Base-by-base conservation (phyloP, 2,113 vertebrate genomes). In the Emydocephalus ijimae region DNA sequence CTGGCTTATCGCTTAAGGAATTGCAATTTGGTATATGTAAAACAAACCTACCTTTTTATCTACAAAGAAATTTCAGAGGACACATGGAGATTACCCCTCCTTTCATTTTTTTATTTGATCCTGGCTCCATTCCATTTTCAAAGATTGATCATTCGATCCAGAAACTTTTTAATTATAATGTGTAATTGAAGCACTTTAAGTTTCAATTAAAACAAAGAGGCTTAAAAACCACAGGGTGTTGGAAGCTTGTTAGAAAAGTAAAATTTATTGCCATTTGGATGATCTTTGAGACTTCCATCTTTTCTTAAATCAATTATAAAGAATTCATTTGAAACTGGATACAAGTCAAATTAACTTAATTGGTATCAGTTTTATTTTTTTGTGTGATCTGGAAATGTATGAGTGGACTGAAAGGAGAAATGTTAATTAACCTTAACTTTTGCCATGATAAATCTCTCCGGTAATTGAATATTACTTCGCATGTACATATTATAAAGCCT, bases 141-240 rank as follows among this genome's bases (percentile, higher is more conserved):
- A 94, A 95, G 34, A 94, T 85, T 85, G 29, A 91, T 93, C 94
- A 95, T 96, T 96, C 94, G 91, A 95, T 95, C 92, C 64, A 94
- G 90, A 94, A 97, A 96, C 93, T 96, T 97, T 96, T 96, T 94
- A 95, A 96, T 96, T 96, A 94, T 93, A 96, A 94, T 34, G 12
- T 91, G 74, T 95, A 95, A 95, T 95, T 97, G 94, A 96, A 96
- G 93, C 91, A 87, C 90, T 95, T 93, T 85, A 39, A 23, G 52
- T 94, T 96, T 95, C 95, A 97, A 93, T 96, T 96, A 96, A 97
- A 96, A 95, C 95, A 96, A 96, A 95, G 64, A 69, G 93, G 69
- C 81, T 92, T 93, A 92, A 95, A 95, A 96, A 95, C 94, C 96
- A 93, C 95, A 94, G 94, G 95, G 94, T 96, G 93, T 95, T 95